A percentile compares a stretch with the other conserved stretches of the same genome.
Evolutionary conservation across 2,113 vertebrate genomes (phyloP).

Genomic region (Hypanus sabinus): DNA sequence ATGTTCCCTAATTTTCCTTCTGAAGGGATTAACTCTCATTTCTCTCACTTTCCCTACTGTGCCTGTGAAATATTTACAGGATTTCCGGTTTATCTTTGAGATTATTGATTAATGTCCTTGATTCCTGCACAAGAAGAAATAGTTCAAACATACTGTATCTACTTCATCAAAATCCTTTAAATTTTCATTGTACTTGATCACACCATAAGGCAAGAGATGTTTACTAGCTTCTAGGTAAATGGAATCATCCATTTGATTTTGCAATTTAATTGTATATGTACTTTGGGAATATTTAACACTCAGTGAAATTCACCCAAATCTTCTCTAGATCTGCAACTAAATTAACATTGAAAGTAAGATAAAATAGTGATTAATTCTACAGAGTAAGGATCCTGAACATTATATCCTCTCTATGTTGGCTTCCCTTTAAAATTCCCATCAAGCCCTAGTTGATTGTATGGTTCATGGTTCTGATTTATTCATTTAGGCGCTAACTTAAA

Average conservation of each 20-base stretch:
- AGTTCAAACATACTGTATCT: too few relatives aligned
- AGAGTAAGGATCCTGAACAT: neutral
- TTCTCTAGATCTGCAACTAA: neutral
- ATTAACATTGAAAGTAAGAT: neutral
- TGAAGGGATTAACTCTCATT: neutral
- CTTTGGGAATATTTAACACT: neutral
- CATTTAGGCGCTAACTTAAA: neutral
- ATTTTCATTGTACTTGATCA: too few relatives aligned
- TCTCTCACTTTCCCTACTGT: neutral
- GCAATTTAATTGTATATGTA: neutral
- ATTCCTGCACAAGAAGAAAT: too few relatives aligned
- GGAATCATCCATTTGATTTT: neutral
- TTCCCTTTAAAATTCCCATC: neutral
- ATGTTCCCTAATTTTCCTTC: neutral
- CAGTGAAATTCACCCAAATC: neutral
- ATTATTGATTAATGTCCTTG: too few relatives aligned
- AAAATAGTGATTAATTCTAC: neutral
- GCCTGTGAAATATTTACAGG: too few relatives aligned
- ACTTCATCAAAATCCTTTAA: too few relatives aligned
- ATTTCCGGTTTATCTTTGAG: too few relatives aligned
- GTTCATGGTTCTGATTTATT: neutral
- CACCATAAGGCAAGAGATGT: neutral
- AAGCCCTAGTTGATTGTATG: neutral
- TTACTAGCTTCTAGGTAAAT: neutral
- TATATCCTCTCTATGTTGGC: neutral